phyloP scores from a whole-genome alignment of 2,797 vertebrate genomes.

The Anolis apletophallus region DNA sequence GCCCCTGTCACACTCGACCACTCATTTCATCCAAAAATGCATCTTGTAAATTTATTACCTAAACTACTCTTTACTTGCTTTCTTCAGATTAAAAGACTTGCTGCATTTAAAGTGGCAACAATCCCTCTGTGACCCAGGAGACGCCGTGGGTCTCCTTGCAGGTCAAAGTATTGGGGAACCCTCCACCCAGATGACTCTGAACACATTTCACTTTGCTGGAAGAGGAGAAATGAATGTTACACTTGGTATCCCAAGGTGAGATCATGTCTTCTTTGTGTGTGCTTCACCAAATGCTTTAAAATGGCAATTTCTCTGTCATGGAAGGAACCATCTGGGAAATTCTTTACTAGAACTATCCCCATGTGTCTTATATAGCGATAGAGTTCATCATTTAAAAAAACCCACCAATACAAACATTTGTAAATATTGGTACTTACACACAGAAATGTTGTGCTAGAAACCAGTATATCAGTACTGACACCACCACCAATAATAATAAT shows the following conservation, averaged over 20 bases:
- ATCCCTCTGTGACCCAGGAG: constrained; percentile 93
- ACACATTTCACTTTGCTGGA: constrained; percentile 99
- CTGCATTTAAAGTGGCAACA: constrained; percentile 95
- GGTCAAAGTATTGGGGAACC: constrained; percentile 98
- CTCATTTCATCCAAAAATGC: not conserved
- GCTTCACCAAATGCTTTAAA: not conserved
- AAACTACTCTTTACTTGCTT: not conserved
- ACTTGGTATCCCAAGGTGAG: constrained; percentile 94
- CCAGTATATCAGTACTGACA: not conserved
- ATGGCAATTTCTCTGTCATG: not conserved
- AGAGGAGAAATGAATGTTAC: constrained; percentile 99
- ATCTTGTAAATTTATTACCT: constrained; percentile 7
- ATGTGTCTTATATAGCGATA: not conserved
- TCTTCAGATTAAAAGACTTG: constrained; percentile 85
- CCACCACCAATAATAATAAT: not conserved
- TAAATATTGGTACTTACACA: not conserved
- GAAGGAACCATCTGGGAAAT: no score
- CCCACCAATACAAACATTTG: not conserved
- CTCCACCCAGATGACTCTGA: constrained; percentile 99
- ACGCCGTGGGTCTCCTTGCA: constrained; percentile 94
- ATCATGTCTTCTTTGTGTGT: not conserved
- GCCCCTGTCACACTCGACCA: no score
- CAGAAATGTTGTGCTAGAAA: not conserved
- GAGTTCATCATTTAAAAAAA: not conserved
- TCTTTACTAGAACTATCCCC: not conserved